Base-by-base conservation (phyloP, 2,797 vertebrate species). In the Tauraco hartlaubi region DNA sequence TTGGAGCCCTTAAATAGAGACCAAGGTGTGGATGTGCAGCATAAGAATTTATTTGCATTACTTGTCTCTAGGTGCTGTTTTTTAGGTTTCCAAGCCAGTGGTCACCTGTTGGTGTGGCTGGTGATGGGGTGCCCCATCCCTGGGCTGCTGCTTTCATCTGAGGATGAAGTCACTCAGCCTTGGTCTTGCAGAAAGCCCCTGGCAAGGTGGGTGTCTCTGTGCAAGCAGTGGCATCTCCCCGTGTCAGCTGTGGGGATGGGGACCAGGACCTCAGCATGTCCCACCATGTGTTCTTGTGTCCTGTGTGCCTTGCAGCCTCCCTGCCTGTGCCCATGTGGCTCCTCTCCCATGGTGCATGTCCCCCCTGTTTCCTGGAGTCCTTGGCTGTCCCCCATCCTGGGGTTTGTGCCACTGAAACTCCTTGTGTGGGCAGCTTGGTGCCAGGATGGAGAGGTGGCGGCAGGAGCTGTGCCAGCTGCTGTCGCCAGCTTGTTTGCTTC, bases 251-350 rank as follows among this genome's bases (percentile, higher is more conserved):
- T 12, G 41, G 74, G 7, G 54, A 17, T 5, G 15, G 49, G 39
- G 55, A 41, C 25, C 2, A 3, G 25, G 62, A 18, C 41, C 1
- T 2, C 1, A 2, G 48, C 4, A 1, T 3, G 16, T 15, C 26
- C 26, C 1, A 1, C 63, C 9, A 1, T 2, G 6, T 31, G 6
- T 12, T 7, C 56, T 81, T 4, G 5, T 4, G 12, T 25, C 59
- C 59, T 11, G 2, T 11, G 2, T 9, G 22, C 56, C 67, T 21
- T 52, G 25, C 20, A 19, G 18, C 28, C 15, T 77, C 37, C 23
- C 43, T 62, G 39, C 61, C 18, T 12, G 14, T 41, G 59, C 58
- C 58, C 58, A 5, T 19, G 59, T 18, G 14, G n/a, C 9, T 71
- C 23, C 41, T 75, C 20, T 64, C 29, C 56, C 17, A 3, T 4